Percentiles rank a stretch among this genome's conserved stretches.
These are phyloP conservation scores for Poecilia gillii DNA, from an alignment of 2,797 vertebrate species.

Conservation along the genomic window DNA sequence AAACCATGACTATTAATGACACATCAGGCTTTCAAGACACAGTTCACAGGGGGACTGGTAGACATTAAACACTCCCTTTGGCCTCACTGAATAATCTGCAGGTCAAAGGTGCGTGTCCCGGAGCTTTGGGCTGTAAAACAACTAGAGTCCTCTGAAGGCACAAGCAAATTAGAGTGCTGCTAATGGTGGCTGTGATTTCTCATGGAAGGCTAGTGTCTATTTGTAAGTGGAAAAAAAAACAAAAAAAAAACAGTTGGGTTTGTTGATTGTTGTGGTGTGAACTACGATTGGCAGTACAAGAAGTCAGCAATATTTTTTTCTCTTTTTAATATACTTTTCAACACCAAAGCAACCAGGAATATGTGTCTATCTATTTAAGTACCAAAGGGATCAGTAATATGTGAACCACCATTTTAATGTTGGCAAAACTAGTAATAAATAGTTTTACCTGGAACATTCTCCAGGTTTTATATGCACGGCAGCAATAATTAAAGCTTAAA, in stretches of 20 bases:
- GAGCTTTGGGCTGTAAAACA: constrained; percentile 46
- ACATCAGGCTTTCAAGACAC: constrained; percentile 67
- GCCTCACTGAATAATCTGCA: constrained; percentile 70
- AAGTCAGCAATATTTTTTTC: background rate
- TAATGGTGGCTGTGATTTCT: background rate
- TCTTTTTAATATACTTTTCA: background rate
- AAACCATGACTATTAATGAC: constrained; percentile 72
- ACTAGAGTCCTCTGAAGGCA: background rate
- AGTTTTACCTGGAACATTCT: background rate
- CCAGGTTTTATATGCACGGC: background rate
- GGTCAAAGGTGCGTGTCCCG: constrained; percentile 52
- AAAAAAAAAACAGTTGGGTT: background rate
- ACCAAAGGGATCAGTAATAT: background rate
- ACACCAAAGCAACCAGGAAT: background rate
- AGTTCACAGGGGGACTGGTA: constrained; percentile 57
- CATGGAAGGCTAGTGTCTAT: background rate
- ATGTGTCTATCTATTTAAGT: too few relatives aligned
- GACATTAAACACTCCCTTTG: constrained; percentile 70
- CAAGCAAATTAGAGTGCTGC: background rate
- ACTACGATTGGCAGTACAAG: background rate
- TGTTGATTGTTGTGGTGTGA: background rate
- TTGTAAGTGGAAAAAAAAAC: background rate
- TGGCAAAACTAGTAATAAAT: background rate
- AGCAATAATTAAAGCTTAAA: background rate
- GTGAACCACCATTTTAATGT: background rate